Evolutionary conservation across 1,140 invertebrate species (phyloP).

Genomic region (Bombus confusus): DNA sequence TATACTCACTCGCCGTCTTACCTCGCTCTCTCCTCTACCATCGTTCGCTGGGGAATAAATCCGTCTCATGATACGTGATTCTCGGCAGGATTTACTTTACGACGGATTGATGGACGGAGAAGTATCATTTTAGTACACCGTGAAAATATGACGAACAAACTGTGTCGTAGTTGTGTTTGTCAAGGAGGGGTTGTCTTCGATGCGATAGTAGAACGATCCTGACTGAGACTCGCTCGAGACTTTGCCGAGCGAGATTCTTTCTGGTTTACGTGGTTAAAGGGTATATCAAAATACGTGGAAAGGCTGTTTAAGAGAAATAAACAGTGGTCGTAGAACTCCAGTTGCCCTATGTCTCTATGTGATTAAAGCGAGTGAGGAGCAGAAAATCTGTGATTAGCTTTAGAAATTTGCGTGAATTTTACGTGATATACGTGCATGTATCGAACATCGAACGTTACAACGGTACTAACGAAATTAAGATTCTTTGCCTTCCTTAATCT

Average conservation of each 20-base stretch:
- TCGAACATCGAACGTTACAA: no score
- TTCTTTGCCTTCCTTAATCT: no score
- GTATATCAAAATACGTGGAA: not conserved
- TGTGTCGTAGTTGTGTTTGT: not conserved
- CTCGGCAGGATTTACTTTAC: constrained; percentile 67
- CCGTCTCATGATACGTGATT: constrained; percentile 69
- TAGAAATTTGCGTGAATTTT: no score
- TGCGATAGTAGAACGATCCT: not conserved
- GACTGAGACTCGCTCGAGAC: not conserved
- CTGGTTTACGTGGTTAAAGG: not conserved
- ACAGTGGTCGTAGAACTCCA: no score
- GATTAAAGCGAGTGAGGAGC: no score
- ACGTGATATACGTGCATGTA: no score
- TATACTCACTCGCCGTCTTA: constrained; percentile 74
- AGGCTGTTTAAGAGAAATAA: not conserved
- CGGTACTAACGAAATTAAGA: no score
- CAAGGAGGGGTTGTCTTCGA: not conserved
- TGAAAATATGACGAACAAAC: constrained; percentile 37
- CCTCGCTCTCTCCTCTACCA: constrained; percentile 65
- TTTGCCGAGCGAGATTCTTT: constrained; percentile 3
- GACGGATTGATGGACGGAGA: constrained; percentile 60
- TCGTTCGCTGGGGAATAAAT: constrained; percentile 70
- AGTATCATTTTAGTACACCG: constrained; percentile 58
- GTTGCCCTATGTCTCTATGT: no score
- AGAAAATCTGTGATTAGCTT: no score